A percentile compares a stretch with the other conserved stretches of the same genome.
Conservation (phyloP, 2,797 vertebrate species). For the Amblyraja radiata region DNA sequence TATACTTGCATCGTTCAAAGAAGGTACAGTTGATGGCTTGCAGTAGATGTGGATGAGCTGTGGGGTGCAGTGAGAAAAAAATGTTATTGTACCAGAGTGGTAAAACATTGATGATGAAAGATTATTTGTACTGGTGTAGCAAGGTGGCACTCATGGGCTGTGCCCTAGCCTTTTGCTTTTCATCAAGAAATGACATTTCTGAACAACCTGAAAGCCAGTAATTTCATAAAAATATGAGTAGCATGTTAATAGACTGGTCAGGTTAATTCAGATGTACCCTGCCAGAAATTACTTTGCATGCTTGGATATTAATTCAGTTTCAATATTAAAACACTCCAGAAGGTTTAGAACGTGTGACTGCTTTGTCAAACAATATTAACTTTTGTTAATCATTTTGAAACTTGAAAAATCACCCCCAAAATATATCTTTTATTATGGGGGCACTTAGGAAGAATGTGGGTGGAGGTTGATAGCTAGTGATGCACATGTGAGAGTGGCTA, state of each 20-base stretch:
- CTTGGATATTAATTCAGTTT: background rate
- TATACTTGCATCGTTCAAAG: too few species aligned
- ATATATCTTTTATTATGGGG: background rate
- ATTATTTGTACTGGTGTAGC: background rate
- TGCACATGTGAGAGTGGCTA: background rate
- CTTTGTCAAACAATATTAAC: constrained; percentile 19
- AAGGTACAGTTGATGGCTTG: background rate
- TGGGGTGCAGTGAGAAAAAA: background rate
- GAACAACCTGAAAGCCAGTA: background rate
- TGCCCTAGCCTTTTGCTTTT: background rate
- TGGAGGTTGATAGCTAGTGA: background rate
- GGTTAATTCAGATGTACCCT: background rate
- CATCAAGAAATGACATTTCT: background rate
- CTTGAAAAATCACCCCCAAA: constrained; percentile 8
- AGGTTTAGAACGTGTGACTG: background rate
- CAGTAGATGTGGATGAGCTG: background rate
- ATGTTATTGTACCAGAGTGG: background rate
- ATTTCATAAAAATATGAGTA: background rate
- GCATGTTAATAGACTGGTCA: background rate
- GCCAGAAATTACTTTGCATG: background rate
- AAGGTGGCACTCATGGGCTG: background rate
- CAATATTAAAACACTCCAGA: background rate
- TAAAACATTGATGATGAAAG: background rate
- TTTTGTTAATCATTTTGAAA: constrained; percentile 1
- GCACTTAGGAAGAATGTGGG: constrained; percentile 9